Conservation (phyloP, 2,888 invertebrate genomes). For the Sinohyriopsis cumingii region DNA sequence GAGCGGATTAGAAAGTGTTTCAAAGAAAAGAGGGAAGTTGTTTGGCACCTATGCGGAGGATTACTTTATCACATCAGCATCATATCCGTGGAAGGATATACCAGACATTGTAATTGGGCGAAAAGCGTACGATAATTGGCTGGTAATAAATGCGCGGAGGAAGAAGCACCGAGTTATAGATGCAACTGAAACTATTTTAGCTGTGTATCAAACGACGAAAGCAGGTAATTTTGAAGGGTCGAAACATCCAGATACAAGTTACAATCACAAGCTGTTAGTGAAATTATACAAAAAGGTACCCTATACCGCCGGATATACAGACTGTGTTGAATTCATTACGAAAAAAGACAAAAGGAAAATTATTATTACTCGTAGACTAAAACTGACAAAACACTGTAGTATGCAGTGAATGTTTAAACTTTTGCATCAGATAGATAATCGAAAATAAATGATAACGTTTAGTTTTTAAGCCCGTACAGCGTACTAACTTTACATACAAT, state of each 20-base stretch:
- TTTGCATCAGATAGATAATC: too few relatives aligned
- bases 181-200: conserved; percentile 30
- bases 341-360: too few relatives aligned
- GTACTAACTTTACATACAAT: too few relatives aligned
- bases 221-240: conserved; percentile 24
- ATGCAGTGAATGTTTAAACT: too few relatives aligned
- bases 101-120: conserved; percentile 41
- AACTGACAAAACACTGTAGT: too few relatives aligned
- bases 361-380: too few relatives aligned
- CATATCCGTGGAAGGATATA: conserved; percentile 38
- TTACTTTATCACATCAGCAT: conserved; percentile 33
- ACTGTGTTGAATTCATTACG: conserved; percentile 2
- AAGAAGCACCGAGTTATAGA: conserved; percentile 25
- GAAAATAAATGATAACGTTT: not conserved
- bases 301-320: conserved; percentile 16
- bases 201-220: conserved; percentile 36
- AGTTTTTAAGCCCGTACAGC: too few relatives aligned
- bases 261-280: conserved; percentile 15
- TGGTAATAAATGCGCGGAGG: conserved; percentile 24
- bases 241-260: conserved; percentile 6
- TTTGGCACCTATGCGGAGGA: conserved; percentile 30
- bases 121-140: conserved; percentile 40
- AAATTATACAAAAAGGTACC: conserved; percentile 13
- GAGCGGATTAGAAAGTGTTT: conserved; percentile 2
- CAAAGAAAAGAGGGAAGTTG: conserved; percentile 14